Conservation (phyloP, 2,797 vertebrate genomes). For the Coccyzus lansbergi region DNA sequence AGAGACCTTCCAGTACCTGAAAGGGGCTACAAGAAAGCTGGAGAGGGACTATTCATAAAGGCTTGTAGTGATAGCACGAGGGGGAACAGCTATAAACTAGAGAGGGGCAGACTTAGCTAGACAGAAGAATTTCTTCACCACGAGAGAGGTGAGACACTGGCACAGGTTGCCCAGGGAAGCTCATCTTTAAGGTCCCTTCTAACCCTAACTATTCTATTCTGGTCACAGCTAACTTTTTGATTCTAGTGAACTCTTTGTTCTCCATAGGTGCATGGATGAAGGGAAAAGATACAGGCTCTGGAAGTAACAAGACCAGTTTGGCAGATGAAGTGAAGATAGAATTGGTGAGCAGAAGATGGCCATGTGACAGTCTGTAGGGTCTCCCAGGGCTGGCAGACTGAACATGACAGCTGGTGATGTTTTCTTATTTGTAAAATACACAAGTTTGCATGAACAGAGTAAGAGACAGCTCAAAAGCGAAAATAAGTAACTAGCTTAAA, state of each 20-base stretch:
- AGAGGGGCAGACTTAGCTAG: too few species aligned
- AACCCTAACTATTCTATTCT: too few species aligned
- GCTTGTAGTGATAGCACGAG: too few species aligned
- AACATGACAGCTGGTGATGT: neutral
- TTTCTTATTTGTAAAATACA: too few species aligned
- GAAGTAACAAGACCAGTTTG: neutral
- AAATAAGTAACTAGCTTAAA: neutral
- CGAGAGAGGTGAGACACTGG: too few species aligned
- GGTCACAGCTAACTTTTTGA: neutral
- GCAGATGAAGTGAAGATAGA: neutral
- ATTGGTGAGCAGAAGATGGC: neutral
- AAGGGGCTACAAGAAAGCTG: too few species aligned
- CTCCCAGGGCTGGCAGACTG: neutral
- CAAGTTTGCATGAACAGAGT: neutral
- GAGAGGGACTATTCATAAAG: too few species aligned
- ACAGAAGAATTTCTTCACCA: too few species aligned
- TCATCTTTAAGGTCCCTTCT: too few species aligned
- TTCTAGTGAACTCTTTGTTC: neutral
- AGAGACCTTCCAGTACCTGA: too few species aligned
- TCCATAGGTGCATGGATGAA: neutral
- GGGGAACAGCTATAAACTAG: too few species aligned
- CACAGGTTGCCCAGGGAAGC: too few species aligned
- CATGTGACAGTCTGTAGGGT: neutral
- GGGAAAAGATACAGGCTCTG: neutral
- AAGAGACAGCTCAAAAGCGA: neutral